phyloP scores from a whole-genome alignment of 2,113 vertebrate genomes.

The Montifringilla adamsi region DNA sequence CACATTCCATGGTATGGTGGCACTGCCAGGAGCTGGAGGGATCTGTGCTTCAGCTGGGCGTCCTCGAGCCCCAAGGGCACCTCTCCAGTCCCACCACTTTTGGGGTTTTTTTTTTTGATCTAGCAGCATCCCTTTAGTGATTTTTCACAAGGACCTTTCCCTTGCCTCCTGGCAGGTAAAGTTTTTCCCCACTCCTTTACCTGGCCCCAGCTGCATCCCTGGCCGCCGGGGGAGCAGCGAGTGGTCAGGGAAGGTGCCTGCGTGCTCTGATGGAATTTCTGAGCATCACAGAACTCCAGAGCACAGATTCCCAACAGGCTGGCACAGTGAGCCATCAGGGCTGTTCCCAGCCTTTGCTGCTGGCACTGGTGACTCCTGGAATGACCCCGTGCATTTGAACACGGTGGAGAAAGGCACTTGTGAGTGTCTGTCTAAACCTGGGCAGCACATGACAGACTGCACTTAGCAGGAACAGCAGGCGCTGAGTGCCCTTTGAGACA shows the following conservation, averaged over 20 bases:
- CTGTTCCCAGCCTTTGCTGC: neutral
- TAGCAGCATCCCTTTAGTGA: neutral
- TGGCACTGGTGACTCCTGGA: neutral
- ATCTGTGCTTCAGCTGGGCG: neutral
- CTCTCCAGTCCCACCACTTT: fast-evolving
- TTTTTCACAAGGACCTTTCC: neutral
- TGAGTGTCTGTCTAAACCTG: neutral
- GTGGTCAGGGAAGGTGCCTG: neutral
- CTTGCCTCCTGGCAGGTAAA: neutral
- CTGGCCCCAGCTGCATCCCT: neutral
- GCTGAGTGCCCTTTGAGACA: neutral
- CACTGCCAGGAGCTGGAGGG: neutral
- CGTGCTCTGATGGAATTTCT: neutral
- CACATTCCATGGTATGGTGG: fast-evolving
- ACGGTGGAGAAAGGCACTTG: neutral
- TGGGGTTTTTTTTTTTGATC: too few relatives aligned
- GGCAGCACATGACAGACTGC: neutral
- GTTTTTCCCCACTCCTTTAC: neutral
- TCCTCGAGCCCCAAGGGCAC: fast-evolving
- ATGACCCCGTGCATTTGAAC: slow-evolving; percentile 8
- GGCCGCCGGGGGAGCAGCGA: fast-evolving
- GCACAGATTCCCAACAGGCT: neutral
- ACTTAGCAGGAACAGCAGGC: slow-evolving; percentile 22
- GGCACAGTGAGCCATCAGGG: neutral
- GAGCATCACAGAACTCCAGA: neutral